Conservation (phyloP, 37 sponge, comb jelly and placozoan genomes). For the Tethya wilhelma region DNA sequence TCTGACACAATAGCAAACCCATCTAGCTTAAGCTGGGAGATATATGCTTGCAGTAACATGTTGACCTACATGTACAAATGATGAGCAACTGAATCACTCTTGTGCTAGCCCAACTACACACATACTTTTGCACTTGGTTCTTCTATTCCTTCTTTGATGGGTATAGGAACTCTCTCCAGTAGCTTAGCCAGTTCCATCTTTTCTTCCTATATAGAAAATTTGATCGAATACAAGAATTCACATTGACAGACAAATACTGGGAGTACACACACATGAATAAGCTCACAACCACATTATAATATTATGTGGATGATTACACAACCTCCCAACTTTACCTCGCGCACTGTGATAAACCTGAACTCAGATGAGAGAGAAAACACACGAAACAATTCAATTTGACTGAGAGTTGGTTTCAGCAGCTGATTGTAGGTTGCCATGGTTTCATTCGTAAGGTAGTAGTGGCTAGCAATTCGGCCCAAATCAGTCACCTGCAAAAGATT, state of each 20-base stretch:
- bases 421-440: slow-evolving; percentile 95
- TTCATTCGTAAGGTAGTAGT: slow-evolving; percentile 94
- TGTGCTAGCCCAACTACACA: no score
- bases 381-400: slow-evolving; percentile 96
- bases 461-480: slow-evolving; percentile 96
- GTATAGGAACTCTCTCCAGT: slow-evolving; percentile 94
- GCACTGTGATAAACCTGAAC: slow-evolving; percentile 95
- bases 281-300: no score
- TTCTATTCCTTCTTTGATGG: slow-evolving; percentile 97
- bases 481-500: slow-evolving; percentile 84
- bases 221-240: not conserved
- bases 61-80: slow-evolving; percentile 65
- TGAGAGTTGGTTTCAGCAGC: slow-evolving; percentile 93
- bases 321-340: slow-evolving; percentile 66
- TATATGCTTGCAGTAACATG: slow-evolving; percentile 96
- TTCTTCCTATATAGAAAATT: slow-evolving; percentile 73
- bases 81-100: not conserved
- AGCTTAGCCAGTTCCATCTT: slow-evolving; percentile 94
- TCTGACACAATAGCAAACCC: slow-evolving; percentile 97
- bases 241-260: not conserved
- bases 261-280: not conserved
- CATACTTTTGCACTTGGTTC: slow-evolving; percentile 97
- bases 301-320: not conserved
- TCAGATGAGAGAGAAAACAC: slow-evolving; percentile 98
- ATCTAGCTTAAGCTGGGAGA: slow-evolving; percentile 98